phyloP scores from a whole-genome alignment of 2,888 invertebrate species.

The Dione juno region DNA sequence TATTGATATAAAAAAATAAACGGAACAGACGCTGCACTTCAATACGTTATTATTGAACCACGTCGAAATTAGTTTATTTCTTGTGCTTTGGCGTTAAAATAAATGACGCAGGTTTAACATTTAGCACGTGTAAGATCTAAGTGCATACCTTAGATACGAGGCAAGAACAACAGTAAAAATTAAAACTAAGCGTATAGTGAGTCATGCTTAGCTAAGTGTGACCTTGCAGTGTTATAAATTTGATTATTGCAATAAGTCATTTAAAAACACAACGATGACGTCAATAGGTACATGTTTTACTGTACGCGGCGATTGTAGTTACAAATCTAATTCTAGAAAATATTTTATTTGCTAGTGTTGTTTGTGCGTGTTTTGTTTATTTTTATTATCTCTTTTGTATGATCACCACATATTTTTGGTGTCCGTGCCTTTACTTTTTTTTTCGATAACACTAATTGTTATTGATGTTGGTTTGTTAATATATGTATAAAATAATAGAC shows the following conservation, averaged over 20 bases:
- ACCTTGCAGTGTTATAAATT: constrained; percentile 76
- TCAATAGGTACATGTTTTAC: not conserved
- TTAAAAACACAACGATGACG: not conserved
- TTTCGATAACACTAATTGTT: no score
- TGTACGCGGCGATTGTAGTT: no score
- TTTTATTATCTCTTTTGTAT: no score
- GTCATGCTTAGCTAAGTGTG: constrained; percentile 76
- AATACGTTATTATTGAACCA: not conserved
- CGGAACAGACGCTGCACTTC: not conserved
- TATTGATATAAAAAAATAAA: not conserved
- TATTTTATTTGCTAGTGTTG: no score
- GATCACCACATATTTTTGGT: no score
- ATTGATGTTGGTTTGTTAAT: no score
- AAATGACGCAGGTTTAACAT: not conserved
- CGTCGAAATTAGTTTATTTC: not conserved
- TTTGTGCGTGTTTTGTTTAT: no score
- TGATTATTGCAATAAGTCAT: constrained; percentile 50
- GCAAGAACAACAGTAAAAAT: constrained; percentile 35
- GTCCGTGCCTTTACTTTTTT: no score
- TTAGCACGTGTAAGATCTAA: not conserved
- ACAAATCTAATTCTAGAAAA: no score
- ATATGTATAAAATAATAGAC: no score
- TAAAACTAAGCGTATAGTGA: constrained; percentile 54
- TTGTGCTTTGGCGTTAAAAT: not conserved
- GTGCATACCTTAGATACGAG: constrained; percentile 1